These are phyloP conservation scores for Drosophila sproati DNA, from an alignment of 1,140 invertebrate genomes.

Conservation along the genomic window DNA sequence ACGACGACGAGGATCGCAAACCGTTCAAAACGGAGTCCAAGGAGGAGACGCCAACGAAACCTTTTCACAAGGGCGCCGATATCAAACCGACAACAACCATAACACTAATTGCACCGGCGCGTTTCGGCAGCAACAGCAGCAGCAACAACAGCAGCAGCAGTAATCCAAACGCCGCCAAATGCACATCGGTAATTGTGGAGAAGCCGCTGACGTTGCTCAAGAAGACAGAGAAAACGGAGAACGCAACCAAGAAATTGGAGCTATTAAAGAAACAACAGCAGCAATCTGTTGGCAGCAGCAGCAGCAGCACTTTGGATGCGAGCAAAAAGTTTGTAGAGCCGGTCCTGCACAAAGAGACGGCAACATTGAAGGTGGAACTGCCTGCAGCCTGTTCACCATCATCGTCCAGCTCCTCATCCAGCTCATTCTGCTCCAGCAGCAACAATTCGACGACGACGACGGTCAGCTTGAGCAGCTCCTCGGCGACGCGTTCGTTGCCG, in stretches of 20 bases:
- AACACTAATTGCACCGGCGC: conserved; percentile 51
- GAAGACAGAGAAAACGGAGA: conserved; percentile 30
- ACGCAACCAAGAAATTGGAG: conserved; percentile 38
- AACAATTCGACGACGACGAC: conserved; percentile 42
- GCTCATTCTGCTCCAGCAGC: conserved; percentile 64
- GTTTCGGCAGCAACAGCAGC: conserved; percentile 42
- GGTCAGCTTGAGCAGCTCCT: conserved; percentile 53
- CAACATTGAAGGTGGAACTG: conserved; percentile 66
- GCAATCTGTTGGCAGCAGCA: not conserved
- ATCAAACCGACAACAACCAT: conserved; percentile 38
- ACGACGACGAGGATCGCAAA: conserved; percentile 27
- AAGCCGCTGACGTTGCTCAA: conserved; percentile 56
- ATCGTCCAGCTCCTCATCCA: conserved; percentile 64
- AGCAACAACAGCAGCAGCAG: not conserved
- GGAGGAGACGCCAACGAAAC: conserved; percentile 48
- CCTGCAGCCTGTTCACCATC: conserved; percentile 78
- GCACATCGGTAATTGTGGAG: conserved; percentile 77
- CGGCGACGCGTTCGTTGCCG: conserved; percentile 69
- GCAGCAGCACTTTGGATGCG: not conserved
- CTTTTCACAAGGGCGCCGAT: conserved; percentile 38
- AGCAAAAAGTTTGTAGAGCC: conserved; percentile 71
- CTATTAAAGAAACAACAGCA: conserved; percentile 43
- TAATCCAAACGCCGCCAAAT: conserved; percentile 35
- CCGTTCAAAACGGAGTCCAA: conserved; percentile 55
- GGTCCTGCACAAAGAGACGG: conserved; percentile 55